phyloP scores from a whole-genome alignment of 2,797 vertebrate species.

The Siniperca undulata region DNA sequence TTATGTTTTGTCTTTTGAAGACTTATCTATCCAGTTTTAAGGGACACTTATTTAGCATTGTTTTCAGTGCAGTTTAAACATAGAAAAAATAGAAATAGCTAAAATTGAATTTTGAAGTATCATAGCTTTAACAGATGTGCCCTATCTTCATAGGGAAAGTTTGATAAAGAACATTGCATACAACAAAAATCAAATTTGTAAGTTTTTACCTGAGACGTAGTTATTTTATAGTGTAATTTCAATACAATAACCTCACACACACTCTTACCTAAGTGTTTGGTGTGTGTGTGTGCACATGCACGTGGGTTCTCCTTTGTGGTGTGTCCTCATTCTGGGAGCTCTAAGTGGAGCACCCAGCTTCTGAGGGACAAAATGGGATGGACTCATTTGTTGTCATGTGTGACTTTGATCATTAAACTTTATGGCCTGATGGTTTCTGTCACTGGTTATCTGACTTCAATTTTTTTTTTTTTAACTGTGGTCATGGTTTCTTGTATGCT shows the following conservation, averaged over 20 bases:
- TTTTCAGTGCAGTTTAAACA: background rate
- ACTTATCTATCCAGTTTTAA: too few species aligned
- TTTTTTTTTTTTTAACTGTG: background rate
- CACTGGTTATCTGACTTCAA: background rate
- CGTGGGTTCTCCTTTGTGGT: conserved; percentile 70
- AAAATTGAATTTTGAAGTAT: background rate
- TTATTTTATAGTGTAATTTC: background rate
- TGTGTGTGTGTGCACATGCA: background rate
- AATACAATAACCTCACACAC: background rate
- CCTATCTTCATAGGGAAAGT: background rate
- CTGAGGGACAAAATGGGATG: conserved; percentile 49
- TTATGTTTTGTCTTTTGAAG: background rate
- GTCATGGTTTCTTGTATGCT: background rate
- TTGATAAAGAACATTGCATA: background rate
- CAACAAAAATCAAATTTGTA: background rate
- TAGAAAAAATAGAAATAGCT: background rate
- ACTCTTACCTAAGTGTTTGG: conserved; percentile 7
- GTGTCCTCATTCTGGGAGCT: conserved; percentile 71
- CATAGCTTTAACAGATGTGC: background rate
- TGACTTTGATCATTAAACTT: conserved; percentile 9
- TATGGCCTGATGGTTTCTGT: background rate
- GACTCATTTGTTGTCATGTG: conserved; percentile 47
- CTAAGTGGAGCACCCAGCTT: conserved; percentile 75
- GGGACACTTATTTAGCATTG: background rate
- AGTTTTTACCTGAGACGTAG: background rate